These are phyloP conservation scores for Pseudorectes ferrugineus DNA, from an alignment of 2,113 vertebrate species.

Conservation along the genomic window DNA sequence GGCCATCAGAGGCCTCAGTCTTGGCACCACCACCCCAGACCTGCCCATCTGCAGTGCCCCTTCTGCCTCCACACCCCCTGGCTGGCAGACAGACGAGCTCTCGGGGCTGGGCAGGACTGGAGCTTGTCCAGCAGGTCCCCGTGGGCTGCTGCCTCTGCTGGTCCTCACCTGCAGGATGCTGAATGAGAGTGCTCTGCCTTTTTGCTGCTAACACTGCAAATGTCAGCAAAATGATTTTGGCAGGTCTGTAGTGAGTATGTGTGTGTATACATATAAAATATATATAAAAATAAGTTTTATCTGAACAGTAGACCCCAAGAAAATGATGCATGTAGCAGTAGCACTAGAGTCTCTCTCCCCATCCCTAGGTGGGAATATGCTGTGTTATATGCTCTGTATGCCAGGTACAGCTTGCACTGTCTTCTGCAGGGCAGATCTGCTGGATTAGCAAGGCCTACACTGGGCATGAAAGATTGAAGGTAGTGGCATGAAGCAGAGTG, in stretches of 20 bases:
- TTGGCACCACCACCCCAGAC: background rate
- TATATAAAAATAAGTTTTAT: background rate
- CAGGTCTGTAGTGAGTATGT: background rate
- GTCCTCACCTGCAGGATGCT: background rate
- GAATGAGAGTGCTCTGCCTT: background rate
- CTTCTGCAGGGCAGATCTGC: background rate
- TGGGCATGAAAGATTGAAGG: background rate
- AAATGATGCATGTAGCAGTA: background rate
- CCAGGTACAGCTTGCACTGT: background rate
- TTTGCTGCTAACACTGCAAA: background rate
- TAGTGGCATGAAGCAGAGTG: background rate
- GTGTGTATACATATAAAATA: accelerated
- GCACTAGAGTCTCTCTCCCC: background rate
- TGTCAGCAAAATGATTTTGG: background rate
- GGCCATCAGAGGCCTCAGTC: background rate
- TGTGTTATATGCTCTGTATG: background rate
- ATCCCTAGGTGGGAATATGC: background rate
- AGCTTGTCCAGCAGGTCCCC: background rate
- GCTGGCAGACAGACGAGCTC: background rate
- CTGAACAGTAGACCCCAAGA: background rate
- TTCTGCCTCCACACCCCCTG: background rate
- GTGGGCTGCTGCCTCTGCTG: background rate
- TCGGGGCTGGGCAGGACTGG: background rate
- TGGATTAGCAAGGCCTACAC: background rate
- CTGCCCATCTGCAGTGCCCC: background rate